Evolutionary conservation across 2,888 invertebrate genomes (phyloP).

Genomic region (Nephrotoma flavescens): DNA sequence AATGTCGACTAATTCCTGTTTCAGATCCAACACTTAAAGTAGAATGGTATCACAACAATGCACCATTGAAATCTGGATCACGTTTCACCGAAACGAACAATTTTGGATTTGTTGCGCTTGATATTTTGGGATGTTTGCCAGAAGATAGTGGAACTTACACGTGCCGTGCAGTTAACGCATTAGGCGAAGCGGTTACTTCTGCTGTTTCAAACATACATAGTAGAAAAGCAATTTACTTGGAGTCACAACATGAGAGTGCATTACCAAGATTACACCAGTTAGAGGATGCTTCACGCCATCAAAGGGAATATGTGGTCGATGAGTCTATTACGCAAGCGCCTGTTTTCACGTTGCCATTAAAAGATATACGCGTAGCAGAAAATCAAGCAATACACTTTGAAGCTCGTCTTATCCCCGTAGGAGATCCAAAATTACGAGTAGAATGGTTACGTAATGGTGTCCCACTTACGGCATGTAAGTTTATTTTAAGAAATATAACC

Average conservation of each 20-base stretch:
- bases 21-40: constrained; percentile 88
- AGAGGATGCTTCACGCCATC: constrained; percentile 64
- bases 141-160: constrained; percentile 96
- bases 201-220: constrained; percentile 73
- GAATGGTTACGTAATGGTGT: constrained; percentile 90
- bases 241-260: constrained; percentile 79
- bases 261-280: constrained; percentile 65
- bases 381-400: constrained; percentile 90
- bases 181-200: constrained; percentile 87
- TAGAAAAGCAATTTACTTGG: constrained; percentile 70
- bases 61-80: constrained; percentile 81
- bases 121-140: constrained; percentile 87
- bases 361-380: constrained; percentile 72
- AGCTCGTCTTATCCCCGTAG: constrained; percentile 84
- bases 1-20: constrained; percentile 84
- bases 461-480: constrained; percentile 74
- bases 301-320: constrained; percentile 57
- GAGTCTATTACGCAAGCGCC: constrained; percentile 76
- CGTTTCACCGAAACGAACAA: constrained; percentile 92
- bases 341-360: constrained; percentile 81
- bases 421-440: constrained; percentile 80
- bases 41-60: constrained; percentile 90
- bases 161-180: constrained; percentile 77
- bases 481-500: background rate
- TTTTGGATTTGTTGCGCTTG: constrained; percentile 94